These are phyloP conservation scores for Amaurobius ferox DNA, from an alignment of 2,888 invertebrate species.

Conservation along the genomic window DNA sequence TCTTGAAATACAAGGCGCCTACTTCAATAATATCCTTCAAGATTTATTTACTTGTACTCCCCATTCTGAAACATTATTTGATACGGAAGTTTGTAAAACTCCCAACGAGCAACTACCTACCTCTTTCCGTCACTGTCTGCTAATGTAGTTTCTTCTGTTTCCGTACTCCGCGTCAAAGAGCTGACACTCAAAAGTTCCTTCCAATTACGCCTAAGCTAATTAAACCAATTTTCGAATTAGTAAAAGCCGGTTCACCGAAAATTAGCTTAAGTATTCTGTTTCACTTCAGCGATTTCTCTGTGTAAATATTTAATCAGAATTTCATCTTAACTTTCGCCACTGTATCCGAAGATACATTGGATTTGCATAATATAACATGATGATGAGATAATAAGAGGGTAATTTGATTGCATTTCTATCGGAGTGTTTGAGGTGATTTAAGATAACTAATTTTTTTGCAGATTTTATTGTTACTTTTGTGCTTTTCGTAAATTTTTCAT, in stretches of 20 bases:
- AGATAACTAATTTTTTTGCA: too few relatives aligned
- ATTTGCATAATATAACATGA: constrained; percentile 4
- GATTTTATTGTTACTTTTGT: too few relatives aligned
- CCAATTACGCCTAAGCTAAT: not conserved
- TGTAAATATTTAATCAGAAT: constrained; percentile 12
- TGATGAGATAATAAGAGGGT: not conserved
- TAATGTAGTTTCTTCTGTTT: not conserved
- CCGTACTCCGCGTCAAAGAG: not conserved
- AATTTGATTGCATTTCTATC: not conserved
- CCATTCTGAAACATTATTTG: too few relatives aligned
- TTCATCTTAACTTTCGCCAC: not conserved
- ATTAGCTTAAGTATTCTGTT: constrained; percentile 6
- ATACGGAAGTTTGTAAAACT: too few relatives aligned
- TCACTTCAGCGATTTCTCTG: not conserved
- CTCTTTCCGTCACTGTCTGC: too few relatives aligned
- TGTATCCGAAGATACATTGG: not conserved
- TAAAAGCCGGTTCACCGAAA: constrained; percentile 6
- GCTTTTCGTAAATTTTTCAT: too few relatives aligned
- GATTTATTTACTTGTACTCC: too few relatives aligned
- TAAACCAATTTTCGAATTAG: constrained; percentile 14
- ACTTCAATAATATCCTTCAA: too few relatives aligned
- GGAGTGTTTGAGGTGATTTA: too few relatives aligned
- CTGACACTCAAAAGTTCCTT: not conserved
- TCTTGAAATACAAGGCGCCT: too few relatives aligned
- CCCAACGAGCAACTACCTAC: too few relatives aligned